Conservation (phyloP, 1,140 invertebrate species). For the Coboldia fuscipes region DNA sequence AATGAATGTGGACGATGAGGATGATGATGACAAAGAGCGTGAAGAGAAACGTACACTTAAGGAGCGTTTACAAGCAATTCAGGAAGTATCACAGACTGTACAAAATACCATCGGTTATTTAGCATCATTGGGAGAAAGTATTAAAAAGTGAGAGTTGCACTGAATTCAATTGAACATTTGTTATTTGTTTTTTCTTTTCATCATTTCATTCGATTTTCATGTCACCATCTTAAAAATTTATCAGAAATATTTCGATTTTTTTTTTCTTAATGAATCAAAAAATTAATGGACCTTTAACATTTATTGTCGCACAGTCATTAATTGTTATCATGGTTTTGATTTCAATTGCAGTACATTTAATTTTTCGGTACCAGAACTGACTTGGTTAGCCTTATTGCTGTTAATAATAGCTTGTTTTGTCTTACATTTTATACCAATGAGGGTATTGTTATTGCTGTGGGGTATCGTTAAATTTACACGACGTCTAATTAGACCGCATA, state of each 20-base stretch:
- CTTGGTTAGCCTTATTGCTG: constrained; percentile 70
- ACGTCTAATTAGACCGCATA: constrained; percentile 78
- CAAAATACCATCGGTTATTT: constrained; percentile 86
- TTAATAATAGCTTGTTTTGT: constrained; percentile 47
- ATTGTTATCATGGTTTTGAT: neutral
- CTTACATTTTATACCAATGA: constrained; percentile 75
- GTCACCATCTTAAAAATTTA: too few relatives aligned
- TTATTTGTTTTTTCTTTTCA: too few relatives aligned
- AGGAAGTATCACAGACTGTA: constrained; percentile 85
- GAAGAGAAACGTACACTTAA: constrained; percentile 92
- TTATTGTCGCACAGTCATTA: neutral
- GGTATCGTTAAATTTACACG: constrained; percentile 94
- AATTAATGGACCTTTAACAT: neutral
- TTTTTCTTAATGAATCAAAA: neutral
- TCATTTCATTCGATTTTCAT: too few relatives aligned
- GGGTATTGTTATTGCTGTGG: constrained; percentile 88
- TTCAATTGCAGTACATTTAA: constrained; percentile 63
- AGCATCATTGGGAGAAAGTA: constrained; percentile 74
- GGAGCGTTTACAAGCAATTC: constrained; percentile 80
- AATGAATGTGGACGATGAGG: constrained; percentile 33
- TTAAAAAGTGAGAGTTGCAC: constrained; percentile 84
- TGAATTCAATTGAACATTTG: too few relatives aligned
- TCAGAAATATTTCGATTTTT: too few relatives aligned
- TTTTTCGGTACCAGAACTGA: constrained; percentile 92
- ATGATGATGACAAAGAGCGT: constrained; percentile 57